phyloP scores from a whole-genome alignment of 2,888 invertebrate genomes.

The Nomada ruficornis region DNA sequence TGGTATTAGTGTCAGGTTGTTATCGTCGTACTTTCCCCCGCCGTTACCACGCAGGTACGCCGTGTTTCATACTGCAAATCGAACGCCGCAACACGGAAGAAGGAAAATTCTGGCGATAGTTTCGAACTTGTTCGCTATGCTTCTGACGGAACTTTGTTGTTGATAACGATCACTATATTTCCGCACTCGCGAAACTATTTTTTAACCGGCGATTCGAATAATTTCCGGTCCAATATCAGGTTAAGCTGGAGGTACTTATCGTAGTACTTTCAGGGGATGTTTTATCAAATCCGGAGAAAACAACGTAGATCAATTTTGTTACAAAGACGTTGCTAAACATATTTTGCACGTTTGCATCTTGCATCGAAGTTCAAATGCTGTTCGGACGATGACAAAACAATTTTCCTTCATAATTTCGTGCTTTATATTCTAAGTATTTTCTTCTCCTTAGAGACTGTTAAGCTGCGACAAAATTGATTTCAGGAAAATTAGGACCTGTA shows the following conservation, averaged over 20 bases:
- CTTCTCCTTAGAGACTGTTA: too few relatives aligned
- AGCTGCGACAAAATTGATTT: too few relatives aligned
- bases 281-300: conserved; percentile 9
- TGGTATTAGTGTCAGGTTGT: conserved; percentile 52
- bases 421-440: too few relatives aligned
- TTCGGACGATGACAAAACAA: too few relatives aligned
- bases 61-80: conserved; percentile 35
- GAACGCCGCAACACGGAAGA: conserved; percentile 55
- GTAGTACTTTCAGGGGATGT: neutral
- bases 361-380: too few relatives aligned
- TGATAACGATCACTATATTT: conserved; percentile 31
- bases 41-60: conserved; percentile 45
- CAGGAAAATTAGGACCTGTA: too few relatives aligned
- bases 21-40: conserved; percentile 63
- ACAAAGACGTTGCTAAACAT: neutral
- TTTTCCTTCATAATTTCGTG: too few relatives aligned
- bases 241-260: conserved; percentile 7
- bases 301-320: conserved; percentile 6
- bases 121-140: conserved; percentile 38
- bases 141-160: conserved; percentile 33
- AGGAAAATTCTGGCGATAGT: conserved; percentile 45
- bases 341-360: neutral
- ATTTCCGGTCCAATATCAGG: conserved; percentile 28
- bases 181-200: conserved; percentile 4
- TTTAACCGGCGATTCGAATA: neutral